Evolutionary conservation across 2,797 vertebrate species (phyloP).

Genomic region (Chelmon rostratus): DNA sequence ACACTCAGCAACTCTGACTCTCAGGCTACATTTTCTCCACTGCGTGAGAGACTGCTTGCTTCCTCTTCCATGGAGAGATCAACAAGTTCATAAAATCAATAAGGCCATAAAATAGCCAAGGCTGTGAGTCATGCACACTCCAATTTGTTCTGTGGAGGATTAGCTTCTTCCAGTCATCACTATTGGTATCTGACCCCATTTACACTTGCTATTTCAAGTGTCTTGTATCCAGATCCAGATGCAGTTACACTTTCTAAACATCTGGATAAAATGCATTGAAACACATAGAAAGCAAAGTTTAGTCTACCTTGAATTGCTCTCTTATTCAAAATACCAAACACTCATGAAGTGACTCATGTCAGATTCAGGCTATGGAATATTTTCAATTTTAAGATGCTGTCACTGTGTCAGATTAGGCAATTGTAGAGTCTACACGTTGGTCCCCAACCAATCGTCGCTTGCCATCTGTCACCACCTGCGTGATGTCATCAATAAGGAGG

Average conservation of each 20-base stretch:
- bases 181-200: not conserved
- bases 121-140: slow-evolving; percentile 23
- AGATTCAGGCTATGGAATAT: not conserved
- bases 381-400: not conserved
- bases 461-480: too few species aligned
- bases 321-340: not conserved
- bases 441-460: too few species aligned
- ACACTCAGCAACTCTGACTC: not conserved
- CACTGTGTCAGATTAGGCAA: not conserved
- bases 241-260: slow-evolving; percentile 1
- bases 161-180: slow-evolving; percentile 5
- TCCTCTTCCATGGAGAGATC: not conserved
- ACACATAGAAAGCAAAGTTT: not conserved
- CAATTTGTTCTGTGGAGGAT: not conserved
- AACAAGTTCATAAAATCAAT: slow-evolving; percentile 13
- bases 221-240: not conserved
- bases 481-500: not conserved
- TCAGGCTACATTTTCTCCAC: not conserved
- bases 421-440: not conserved
- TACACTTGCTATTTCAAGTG: slow-evolving; percentile 5
- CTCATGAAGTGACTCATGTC: not conserved
- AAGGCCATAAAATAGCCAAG: not conserved
- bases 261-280: not conserved
- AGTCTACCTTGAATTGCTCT: not conserved
- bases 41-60: not conserved